A percentile compares a stretch with the other conserved stretches of the same genome.
Evolutionary conservation across 2,113 vertebrate species (phyloP).

Genomic region (Mastomys natalensis): DNA sequence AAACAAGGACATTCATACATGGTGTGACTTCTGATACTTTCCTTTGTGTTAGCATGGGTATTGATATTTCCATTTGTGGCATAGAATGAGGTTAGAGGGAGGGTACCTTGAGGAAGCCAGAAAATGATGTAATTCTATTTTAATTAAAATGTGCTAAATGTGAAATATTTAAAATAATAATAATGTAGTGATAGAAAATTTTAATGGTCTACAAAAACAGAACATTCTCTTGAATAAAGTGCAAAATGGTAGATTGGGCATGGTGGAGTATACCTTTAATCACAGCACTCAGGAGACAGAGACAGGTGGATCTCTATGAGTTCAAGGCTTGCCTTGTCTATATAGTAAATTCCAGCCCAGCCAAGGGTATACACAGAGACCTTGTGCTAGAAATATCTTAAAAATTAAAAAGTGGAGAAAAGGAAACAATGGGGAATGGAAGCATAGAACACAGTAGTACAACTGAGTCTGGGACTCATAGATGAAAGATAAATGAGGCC

Average conservation of each 20-base stretch:
- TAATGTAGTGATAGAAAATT: conserved; percentile 3
- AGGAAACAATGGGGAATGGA: background rate
- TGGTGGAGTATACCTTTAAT: background rate
- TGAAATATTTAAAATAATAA: background rate
- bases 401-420: background rate
- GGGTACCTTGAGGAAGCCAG: background rate
- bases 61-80: background rate
- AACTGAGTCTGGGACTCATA: background rate
- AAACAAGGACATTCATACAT: background rate
- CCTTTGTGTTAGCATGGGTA: background rate
- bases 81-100: background rate
- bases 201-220: background rate
- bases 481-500: background rate
- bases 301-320: background rate
- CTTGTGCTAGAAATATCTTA: background rate
- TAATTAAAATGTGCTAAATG: background rate
- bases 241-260: background rate
- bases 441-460: background rate
- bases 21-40: no score
- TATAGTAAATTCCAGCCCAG: background rate
- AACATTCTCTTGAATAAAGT: background rate
- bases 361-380: background rate
- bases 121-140: background rate
- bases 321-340: background rate
- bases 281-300: background rate